A percentile compares a stretch with the other conserved stretches of the same genome.
Conservation (phyloP, 2,888 invertebrate species). For the Blera fallax region DNA sequence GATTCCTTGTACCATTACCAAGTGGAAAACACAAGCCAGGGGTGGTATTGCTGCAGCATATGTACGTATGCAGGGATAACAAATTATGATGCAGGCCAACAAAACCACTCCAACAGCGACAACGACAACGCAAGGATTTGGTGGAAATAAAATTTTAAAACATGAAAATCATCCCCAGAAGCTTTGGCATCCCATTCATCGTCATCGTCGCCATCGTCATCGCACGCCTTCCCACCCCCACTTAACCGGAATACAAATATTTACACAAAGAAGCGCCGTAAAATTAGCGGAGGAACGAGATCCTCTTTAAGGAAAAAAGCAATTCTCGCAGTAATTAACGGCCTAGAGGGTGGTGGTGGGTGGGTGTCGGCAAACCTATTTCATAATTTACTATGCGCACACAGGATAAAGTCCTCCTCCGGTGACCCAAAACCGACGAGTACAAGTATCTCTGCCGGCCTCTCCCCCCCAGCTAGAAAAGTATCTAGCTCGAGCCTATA, state of each 20-base stretch:
- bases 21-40: background rate
- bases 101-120: background rate
- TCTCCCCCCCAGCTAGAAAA: background rate
- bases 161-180: constrained; percentile 18
- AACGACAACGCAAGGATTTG: background rate
- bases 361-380: constrained; percentile 18
- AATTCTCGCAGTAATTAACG: constrained; percentile 57
- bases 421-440: constrained; percentile 49
- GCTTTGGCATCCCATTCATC: constrained; percentile 17
- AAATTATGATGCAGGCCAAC: constrained; percentile 44
- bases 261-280: constrained; percentile 31
- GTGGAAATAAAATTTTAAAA: constrained; percentile 19
- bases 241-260: constrained; percentile 54
- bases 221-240: background rate
- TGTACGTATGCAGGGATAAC: constrained; percentile 1
- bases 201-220: no score
- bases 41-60: background rate
- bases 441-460: constrained; percentile 3
- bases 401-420: constrained; percentile 4
- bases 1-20: no score
- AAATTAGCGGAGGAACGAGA: constrained; percentile 37
- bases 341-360: background rate
- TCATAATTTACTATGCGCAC: constrained; percentile 47
- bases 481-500: constrained; percentile 42
- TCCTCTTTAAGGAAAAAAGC: constrained; percentile 16